These are phyloP conservation scores for Autographa gamma DNA, from an alignment of 2,888 invertebrate genomes.

Conservation along the genomic window DNA sequence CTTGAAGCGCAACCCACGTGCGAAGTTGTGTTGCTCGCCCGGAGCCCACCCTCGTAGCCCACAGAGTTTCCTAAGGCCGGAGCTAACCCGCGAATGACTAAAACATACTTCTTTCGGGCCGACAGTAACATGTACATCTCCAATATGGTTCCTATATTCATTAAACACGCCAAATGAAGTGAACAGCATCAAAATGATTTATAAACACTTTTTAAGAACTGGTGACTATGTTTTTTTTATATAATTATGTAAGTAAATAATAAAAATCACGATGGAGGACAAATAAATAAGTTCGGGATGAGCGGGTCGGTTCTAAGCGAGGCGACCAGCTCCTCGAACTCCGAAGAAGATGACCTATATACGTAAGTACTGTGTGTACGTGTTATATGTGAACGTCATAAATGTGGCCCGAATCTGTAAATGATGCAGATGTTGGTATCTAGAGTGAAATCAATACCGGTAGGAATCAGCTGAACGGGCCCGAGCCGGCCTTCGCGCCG, in stretches of 20 bases:
- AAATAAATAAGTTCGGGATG: constrained; percentile 64
- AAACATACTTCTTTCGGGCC: constrained; percentile 15
- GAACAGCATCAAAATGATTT: constrained; percentile 17
- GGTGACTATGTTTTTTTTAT: constrained; percentile 12
- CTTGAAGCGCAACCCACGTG: constrained; percentile 13
- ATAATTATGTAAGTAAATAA: constrained; percentile 10
- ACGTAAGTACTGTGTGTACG: constrained; percentile 72
- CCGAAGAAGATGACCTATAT: constrained; percentile 78
- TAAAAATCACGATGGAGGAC: constrained; percentile 21
- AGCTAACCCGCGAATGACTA: constrained; percentile 36
- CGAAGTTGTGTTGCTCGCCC: constrained; percentile 47
- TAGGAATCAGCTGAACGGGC: constrained; percentile 42
- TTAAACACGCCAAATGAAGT: constrained; percentile 6
- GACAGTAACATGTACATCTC: constrained; percentile 7
- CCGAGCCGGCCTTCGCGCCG: constrained; percentile 28
- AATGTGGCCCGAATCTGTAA: background rate
- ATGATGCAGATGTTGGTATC: constrained; percentile 11
- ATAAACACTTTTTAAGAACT: background rate
- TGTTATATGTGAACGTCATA: background rate
- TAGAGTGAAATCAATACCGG: constrained; percentile 42
- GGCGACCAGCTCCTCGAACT: constrained; percentile 74
- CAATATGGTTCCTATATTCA: constrained; percentile 6
- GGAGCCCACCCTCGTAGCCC: constrained; percentile 56
- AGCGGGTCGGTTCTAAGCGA: constrained; percentile 75
- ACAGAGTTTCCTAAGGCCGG: constrained; percentile 70